Base-by-base conservation (phyloP, 1,140 invertebrate species). In the Calycopis cecrops region DNA sequence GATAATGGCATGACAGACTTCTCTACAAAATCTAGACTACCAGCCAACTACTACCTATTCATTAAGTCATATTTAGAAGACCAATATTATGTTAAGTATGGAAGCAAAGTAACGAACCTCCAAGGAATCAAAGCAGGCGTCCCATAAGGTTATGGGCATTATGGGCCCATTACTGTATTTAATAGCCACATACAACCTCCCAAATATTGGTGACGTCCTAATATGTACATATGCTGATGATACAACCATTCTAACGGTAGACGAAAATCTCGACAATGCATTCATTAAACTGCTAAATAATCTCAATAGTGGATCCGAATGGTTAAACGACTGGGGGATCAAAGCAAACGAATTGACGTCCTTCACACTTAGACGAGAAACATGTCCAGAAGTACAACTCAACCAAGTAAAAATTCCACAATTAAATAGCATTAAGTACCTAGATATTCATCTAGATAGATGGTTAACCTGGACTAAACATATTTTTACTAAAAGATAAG, bases 341-440 rank as follows among this genome's bases (percentile, higher is more conserved):
- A 33, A 34, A n/a, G 6, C 48, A 34, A 59, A 53, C 51, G 28
- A 59, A 16, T 14, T 7, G 7, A 42, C 11, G 17, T 42, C 49
- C 1, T 57, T 50, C 12, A 57, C 55, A 3, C 48, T 57, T 9
- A 51, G 55, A n/a, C 33, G 16, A 52, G 37, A 52, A 35, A 57
- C 48, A 1, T 47, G 28, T 12, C 49, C 55, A 16, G 3, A 17
- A 3, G 38, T 52, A n/a, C 51, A 33, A 17, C 11, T 53, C 9
- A 48, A 53, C 12, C 12, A 37, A 28, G 21, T 57, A 60, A 52
- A 60, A 12, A 38, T 63, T 4, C 55, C 55, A 11, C 55, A 57
- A 28, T 10, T 35, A n/a, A 18, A 49, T 12, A 9, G 17, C 11
- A 34, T 17, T 9, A 49, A 56, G 14, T 49, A 38, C 18, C 16